Percentiles rank a stretch among this genome's conserved stretches.
Evolutionary conservation across 2,113 vertebrate species (phyloP).

Genomic region (Pelodiscus sinensis): DNA sequence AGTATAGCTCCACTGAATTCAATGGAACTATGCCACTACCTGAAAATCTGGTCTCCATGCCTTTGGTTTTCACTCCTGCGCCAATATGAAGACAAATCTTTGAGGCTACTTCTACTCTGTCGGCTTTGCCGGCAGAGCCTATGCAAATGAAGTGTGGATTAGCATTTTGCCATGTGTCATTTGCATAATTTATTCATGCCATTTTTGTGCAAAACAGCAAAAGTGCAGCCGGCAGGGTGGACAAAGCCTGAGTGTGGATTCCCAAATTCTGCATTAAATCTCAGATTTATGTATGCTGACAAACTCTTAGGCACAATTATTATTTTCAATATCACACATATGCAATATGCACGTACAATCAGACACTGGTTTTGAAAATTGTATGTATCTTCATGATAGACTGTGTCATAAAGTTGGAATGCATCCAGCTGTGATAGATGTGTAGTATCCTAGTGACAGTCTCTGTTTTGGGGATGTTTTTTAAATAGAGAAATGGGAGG

Average conservation of each 20-base stretch:
- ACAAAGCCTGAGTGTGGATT: not conserved
- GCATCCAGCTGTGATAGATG: not conserved
- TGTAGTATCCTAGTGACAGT: not conserved
- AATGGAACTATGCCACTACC: too few species aligned
- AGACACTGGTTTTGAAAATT: not conserved
- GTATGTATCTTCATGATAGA: not conserved
- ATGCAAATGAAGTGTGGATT: too few species aligned
- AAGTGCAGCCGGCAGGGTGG: too few species aligned
- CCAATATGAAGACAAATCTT: not conserved
- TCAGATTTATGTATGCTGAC: not conserved
- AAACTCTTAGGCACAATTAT: not conserved
- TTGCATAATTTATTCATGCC: too few species aligned
- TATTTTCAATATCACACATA: too few species aligned
- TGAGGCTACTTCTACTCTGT: too few species aligned
- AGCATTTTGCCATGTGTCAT: too few species aligned
- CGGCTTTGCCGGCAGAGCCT: too few species aligned
- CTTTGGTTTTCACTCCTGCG: not conserved
- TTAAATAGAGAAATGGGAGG: not conserved
- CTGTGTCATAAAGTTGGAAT: not conserved
- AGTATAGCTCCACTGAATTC: not conserved
- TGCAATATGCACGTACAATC: not conserved
- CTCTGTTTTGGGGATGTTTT: not conserved
- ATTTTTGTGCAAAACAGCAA: too few species aligned
- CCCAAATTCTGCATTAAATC: not conserved
- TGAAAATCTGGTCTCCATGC: not conserved